phyloP scores from a whole-genome alignment of 2,797 vertebrate genomes.

The Discoglossus pictus region DNA sequence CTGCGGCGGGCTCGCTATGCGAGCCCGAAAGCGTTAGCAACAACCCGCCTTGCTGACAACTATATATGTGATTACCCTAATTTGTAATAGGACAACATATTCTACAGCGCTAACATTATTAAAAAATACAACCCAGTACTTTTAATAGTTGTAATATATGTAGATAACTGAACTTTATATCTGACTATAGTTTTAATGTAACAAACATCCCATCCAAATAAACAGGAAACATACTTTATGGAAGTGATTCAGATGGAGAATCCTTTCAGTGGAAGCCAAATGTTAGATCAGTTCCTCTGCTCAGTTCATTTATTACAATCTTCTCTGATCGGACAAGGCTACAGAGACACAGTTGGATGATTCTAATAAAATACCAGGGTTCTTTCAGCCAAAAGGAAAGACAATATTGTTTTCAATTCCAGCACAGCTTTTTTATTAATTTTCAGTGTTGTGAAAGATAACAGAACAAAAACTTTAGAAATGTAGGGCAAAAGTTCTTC shows the following conservation, averaged over 20 bases:
- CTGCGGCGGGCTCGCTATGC: too few relatives aligned
- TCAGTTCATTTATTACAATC: constrained; percentile 36
- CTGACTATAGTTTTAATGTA: constrained; percentile 23
- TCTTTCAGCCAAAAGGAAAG: constrained; percentile 11
- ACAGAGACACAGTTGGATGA: constrained; percentile 35
- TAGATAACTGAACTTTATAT: constrained; percentile 23
- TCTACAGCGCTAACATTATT: too few relatives aligned
- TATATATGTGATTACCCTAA: too few relatives aligned
- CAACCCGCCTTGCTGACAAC: too few relatives aligned
- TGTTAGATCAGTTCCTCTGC: constrained; percentile 32
- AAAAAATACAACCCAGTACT: too few relatives aligned
- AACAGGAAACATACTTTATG: constrained; percentile 37
- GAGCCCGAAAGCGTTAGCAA: too few relatives aligned
- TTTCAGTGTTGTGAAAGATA: not conserved
- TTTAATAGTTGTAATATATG: too few relatives aligned
- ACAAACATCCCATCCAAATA: constrained; percentile 14
- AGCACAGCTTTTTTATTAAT: constrained; percentile 1
- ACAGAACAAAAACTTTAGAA: not conserved
- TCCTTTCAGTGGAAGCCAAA: constrained; percentile 40
- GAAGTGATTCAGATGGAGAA: constrained; percentile 27
- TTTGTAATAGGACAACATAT: too few relatives aligned
- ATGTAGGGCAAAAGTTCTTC: constrained; percentile 7
- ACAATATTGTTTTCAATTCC: constrained; percentile 11
- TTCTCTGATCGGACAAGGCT: constrained; percentile 28
- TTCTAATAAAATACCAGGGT: constrained; percentile 24